Conservation (phyloP, 1,140 invertebrate species). For the Meloidogyne chitwoodi region DNA sequence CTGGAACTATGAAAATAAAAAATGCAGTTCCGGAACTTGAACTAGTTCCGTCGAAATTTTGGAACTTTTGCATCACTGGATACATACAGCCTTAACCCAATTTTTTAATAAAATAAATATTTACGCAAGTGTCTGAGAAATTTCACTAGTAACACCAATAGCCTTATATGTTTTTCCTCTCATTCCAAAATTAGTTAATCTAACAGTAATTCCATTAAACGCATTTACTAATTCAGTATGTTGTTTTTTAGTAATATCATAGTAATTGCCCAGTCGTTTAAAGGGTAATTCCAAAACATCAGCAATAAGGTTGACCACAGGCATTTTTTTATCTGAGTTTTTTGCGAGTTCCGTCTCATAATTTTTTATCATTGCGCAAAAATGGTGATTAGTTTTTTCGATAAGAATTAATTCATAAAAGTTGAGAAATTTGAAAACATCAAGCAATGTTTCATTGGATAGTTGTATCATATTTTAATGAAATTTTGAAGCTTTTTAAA, state of each 20-base stretch:
- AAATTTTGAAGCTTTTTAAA: too few relatives aligned
- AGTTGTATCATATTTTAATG: not conserved
- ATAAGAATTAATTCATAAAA: not conserved
- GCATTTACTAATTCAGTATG: not conserved
- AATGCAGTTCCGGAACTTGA: too few relatives aligned
- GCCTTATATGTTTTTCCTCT: not conserved
- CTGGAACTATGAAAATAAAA: too few relatives aligned
- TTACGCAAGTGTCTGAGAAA: not conserved
- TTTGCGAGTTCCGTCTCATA: not conserved
- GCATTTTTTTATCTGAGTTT: not conserved
- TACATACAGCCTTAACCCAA: too few relatives aligned
- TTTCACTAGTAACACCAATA: not conserved
- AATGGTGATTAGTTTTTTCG: not conserved
- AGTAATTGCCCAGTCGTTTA: not conserved
- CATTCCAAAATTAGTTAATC: not conserved
- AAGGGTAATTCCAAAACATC: not conserved
- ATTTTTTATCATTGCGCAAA: not conserved
- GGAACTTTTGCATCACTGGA: too few relatives aligned
- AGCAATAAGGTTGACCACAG: not conserved
- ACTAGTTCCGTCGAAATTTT: too few relatives aligned
- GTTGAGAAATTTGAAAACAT: not conserved
- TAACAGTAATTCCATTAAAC: not conserved
- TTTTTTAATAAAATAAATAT: too few relatives aligned
- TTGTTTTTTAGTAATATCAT: not conserved
- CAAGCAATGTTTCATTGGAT: not conserved